These are phyloP conservation scores for Odontophorus gujanensis DNA, from an alignment of 2,113 vertebrate genomes.

Conservation along the genomic window DNA sequence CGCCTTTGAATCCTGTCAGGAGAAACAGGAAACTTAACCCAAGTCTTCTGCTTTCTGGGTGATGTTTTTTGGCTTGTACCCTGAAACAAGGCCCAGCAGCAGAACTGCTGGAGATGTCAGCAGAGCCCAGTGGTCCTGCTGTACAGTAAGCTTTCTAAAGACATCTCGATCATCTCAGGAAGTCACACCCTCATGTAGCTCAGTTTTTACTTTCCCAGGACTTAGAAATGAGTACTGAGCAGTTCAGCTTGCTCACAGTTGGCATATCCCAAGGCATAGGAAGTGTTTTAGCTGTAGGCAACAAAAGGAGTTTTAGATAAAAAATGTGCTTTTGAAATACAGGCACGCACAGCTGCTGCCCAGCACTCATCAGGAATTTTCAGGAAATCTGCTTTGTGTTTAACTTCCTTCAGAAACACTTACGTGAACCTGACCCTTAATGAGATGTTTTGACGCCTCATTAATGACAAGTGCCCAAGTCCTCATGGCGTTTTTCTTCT, in stretches of 20 bases:
- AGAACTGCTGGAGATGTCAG: not conserved
- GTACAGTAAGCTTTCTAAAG: not conserved
- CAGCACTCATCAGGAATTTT: not conserved
- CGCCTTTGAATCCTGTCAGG: not conserved
- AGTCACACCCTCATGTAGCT: not conserved
- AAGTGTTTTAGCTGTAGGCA: not conserved
- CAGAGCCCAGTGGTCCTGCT: not conserved
- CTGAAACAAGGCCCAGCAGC: not conserved
- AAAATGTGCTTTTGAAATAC: not conserved
- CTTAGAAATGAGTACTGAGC: not conserved
- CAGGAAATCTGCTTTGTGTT: not conserved
- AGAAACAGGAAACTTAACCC: not conserved
- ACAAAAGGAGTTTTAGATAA: not conserved
- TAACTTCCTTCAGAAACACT: not conserved
- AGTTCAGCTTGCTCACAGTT: not conserved
- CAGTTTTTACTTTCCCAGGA: not conserved
- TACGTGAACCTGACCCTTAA: not conserved
- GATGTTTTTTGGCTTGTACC: not conserved
- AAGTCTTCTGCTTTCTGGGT: no score
- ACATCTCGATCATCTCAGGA: not conserved
- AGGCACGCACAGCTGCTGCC: not conserved
- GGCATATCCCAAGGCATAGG: not conserved
- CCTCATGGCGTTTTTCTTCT: not conserved
- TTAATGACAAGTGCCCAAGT: not conserved
- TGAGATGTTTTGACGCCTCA: not conserved